Conservation (phyloP, 2,797 vertebrate genomes). For the Nannoperca obscura region DNA sequence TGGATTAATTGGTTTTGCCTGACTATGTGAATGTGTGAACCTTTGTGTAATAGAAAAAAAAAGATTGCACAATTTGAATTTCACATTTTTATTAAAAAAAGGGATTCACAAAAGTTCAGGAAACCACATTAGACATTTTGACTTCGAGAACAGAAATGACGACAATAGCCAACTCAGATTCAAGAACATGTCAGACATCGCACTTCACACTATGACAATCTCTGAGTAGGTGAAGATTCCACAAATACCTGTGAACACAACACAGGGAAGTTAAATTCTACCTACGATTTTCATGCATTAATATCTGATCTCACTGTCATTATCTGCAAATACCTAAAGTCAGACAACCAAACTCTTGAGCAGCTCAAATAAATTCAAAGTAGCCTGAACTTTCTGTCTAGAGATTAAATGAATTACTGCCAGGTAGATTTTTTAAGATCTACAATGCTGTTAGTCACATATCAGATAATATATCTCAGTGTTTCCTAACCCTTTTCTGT, state of each 20-base stretch:
- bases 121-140: neutral
- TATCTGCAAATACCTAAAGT: constrained; percentile 4
- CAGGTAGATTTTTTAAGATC: neutral
- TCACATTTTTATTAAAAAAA: constrained; percentile 20
- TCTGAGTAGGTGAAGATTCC: neutral
- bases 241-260: constrained; percentile 21
- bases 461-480: neutral
- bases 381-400: neutral
- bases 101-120: constrained; percentile 16
- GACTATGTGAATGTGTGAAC: constrained; percentile 41
- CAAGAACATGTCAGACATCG: constrained; percentile 12
- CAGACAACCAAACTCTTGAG: constrained; percentile 14
- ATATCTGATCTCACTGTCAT: constrained; percentile 13
- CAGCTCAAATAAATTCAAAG: constrained; percentile 24
- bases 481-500: neutral
- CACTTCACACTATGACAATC: neutral
- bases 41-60: constrained; percentile 30
- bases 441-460: neutral
- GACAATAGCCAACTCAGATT: constrained; percentile 3
- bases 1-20: constrained; percentile 56
- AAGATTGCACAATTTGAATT: constrained; percentile 18
- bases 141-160: constrained; percentile 20
- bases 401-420: constrained; percentile 1
- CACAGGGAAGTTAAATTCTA: constrained; percentile 1
- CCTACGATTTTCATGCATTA: neutral